A percentile compares a stretch with the other conserved stretches of the same genome.
Conservation (phyloP, 2,888 invertebrate species). For the Sabatieria punctata region DNA sequence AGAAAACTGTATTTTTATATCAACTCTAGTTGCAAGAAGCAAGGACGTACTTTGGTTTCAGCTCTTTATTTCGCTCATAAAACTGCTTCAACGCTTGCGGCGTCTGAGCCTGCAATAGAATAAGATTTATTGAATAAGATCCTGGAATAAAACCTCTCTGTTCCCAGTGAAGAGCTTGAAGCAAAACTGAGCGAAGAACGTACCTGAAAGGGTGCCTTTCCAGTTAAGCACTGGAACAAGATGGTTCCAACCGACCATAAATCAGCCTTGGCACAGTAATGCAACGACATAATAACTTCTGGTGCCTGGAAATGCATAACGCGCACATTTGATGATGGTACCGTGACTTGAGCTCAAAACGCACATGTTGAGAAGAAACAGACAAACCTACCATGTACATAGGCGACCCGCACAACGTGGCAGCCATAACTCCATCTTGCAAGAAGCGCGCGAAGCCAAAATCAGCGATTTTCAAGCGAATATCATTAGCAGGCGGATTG, state of each 20-base stretch:
- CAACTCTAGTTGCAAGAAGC: constrained; percentile 23
- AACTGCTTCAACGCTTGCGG: constrained; percentile 90
- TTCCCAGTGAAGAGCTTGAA: constrained; percentile 5
- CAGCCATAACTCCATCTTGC: constrained; percentile 98
- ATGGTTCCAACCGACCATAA: constrained; percentile 98
- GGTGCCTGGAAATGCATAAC: constrained; percentile 61
- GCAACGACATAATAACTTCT: constrained; percentile 95
- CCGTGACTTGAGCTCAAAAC: background rate
- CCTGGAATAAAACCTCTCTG: background rate
- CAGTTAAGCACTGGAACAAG: constrained; percentile 91
- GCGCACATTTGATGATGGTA: constrained; percentile 5
- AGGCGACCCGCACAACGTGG: constrained; percentile 94
- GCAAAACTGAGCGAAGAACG: background rate
- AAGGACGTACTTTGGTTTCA: constrained; percentile 33
- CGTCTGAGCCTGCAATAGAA: constrained; percentile 58
- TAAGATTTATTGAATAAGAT: background rate
- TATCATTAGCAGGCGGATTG: constrained; percentile 60
- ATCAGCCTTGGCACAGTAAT: constrained; percentile 97
- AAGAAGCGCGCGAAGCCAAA: constrained; percentile 98
- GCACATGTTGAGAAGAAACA: constrained; percentile 15
- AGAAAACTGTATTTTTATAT: background rate
- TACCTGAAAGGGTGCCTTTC: constrained; percentile 75
- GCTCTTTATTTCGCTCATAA: constrained; percentile 67
- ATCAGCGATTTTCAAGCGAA: constrained; percentile 90
- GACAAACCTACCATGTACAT: constrained; percentile 82